These are phyloP conservation scores for Trichogramma evanescens DNA, from an alignment of 2,888 invertebrate genomes.

Conservation along the genomic window DNA sequence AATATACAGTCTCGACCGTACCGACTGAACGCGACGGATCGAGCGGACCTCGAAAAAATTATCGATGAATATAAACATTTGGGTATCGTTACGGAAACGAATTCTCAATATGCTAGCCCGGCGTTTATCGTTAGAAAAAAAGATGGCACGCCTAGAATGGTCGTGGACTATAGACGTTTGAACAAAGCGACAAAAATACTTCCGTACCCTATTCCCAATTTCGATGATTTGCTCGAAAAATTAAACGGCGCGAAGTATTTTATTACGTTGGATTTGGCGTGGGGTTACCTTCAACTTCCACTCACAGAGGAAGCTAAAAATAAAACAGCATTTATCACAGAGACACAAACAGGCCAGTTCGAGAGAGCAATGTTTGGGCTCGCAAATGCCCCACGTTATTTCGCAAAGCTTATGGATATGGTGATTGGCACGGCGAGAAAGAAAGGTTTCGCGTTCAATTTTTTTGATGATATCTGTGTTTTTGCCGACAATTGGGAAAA, in stretches of 20 bases:
- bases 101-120: constrained; percentile 21
- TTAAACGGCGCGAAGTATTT: too few relatives aligned
- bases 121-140: constrained; percentile 19
- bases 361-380: constrained; percentile 32
- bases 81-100: constrained; percentile 10
- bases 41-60: constrained; percentile 5
- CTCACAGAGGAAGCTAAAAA: constrained; percentile 10
- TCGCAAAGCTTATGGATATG: constrained; percentile 29
- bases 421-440: constrained; percentile 24
- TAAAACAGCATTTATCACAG: constrained; percentile 33
- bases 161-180: too few relatives aligned
- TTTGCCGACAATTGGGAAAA: constrained; percentile 25
- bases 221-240: too few relatives aligned
- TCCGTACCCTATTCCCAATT: too few relatives aligned
- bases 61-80: constrained; percentile 7
- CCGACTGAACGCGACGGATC: constrained; percentile 8
- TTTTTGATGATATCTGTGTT: constrained; percentile 35
- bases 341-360: constrained; percentile 33
- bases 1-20: constrained; percentile 9
- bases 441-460: constrained; percentile 23
- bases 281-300: constrained; percentile 22
- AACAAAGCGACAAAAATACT: too few relatives aligned
- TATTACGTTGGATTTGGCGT: too few relatives aligned
- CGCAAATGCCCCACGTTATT: constrained; percentile 31
- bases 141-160: too few relatives aligned